Base-by-base conservation (phyloP, 2,888 invertebrate species). In the Pristionchus arcanus region DNA sequence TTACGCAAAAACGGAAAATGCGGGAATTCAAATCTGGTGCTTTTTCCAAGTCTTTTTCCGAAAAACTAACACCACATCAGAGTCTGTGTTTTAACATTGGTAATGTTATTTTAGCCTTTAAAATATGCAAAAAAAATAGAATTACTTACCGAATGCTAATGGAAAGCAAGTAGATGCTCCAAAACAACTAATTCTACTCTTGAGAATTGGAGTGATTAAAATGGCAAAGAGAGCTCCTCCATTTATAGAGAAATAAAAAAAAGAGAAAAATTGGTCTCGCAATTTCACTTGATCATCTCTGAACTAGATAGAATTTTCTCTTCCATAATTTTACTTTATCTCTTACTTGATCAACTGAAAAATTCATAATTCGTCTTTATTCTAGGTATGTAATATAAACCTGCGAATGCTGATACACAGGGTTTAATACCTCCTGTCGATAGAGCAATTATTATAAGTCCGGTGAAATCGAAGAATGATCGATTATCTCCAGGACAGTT, bases 371-470 rank as follows among this genome's bases (percentile, higher is more conserved):
- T 13, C 21, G 19, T 59, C 19, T 59, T 11, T 5, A 25, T 59
- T 59, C 59, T 21, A 59, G 25, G 9, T 59, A 25, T 19, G 25
- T 21, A 59, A 21, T 59, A 11, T 21, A 25, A 15, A 59, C 59
- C 59, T 0, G 98, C 98, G 95, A 98, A 98, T 0, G 98, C 97
- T 0, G 98, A 96, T 0, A 98, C 98, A 94, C 98, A 98, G 0
- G 98, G 98, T 95, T 98, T 98, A 93, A 98, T 98, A 1, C 98
- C 98, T 2, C 98, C 98, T 0, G 98, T 98, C 0, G 98, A 98
- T 25, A 98, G 94, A 0, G 98, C 98, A 93, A 98, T 97, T 92
- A 97, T 95, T 25, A 97, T 94, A 49, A 97, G 95, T 0, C 97
- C 97, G 34, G 97, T 92, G 91, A 97, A 95, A 90, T 95, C 95